Percentiles rank a stretch among this genome's conserved stretches.
phyloP scores from a whole-genome alignment of 2,113 vertebrate species.

The Cinclus mexicanus region DNA sequence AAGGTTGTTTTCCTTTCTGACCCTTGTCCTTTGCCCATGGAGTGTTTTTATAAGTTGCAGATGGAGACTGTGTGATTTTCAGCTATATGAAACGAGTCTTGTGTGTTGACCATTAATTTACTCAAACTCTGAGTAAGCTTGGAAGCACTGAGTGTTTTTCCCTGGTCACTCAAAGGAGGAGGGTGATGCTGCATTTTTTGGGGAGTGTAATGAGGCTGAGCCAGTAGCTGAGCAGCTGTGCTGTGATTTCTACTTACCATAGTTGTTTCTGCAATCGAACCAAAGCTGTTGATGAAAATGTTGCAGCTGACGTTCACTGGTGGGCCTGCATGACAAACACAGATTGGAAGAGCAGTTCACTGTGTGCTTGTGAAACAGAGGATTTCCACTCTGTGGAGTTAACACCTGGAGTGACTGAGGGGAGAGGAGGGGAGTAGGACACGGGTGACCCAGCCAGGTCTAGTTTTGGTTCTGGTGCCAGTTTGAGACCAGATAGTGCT shows the following conservation, averaged over 20 bases:
- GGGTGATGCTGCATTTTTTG: not conserved
- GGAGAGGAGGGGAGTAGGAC: not conserved
- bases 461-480: not conserved
- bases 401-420: not conserved
- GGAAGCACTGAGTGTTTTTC: not conserved
- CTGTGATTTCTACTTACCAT: constrained; percentile 85
- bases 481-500: not conserved
- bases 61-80: not conserved
- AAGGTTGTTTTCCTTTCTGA: not conserved
- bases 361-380: not conserved
- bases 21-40: not conserved
- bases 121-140: not conserved
- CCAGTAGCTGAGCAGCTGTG: not conserved
- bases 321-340: constrained; percentile 84
- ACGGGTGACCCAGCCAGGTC: fast-evolving
- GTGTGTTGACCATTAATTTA: not conserved
- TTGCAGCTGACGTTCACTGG: constrained; percentile 98
- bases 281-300: constrained; percentile 99
- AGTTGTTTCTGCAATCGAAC: constrained; percentile 98
- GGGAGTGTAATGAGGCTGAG: not conserved
- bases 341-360: constrained; percentile 24
- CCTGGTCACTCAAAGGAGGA: not conserved
- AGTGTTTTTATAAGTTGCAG: not conserved
- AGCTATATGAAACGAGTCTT: fast-evolving
- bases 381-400: not conserved